A percentile compares a stretch with the other conserved stretches of the same genome.
Evolutionary conservation across 2,113 vertebrate species (phyloP).

Genomic region (Daphoenositta chrysoptera): DNA sequence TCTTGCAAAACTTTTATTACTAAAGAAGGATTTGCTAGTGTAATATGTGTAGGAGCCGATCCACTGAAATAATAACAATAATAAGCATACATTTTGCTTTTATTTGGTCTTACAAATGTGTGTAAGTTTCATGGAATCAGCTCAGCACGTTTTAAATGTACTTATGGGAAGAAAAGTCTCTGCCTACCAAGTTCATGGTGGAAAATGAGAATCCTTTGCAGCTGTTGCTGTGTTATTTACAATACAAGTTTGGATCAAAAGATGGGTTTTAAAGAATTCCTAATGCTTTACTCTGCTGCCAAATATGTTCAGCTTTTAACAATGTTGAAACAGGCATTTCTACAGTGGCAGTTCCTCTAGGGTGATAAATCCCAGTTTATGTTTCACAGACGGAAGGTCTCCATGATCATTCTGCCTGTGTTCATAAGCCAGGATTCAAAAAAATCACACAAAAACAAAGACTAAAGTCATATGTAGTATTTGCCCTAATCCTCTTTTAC

Average conservation of each 20-base stretch:
- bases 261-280: conserved; percentile 45
- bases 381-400: conserved; percentile 23
- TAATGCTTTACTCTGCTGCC: conserved; percentile 54
- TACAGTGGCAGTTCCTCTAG: conserved; percentile 54
- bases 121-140: not conserved
- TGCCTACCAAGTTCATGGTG: not conserved
- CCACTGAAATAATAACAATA: not conserved
- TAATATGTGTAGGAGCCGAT: not conserved
- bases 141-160: not conserved
- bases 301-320: conserved; percentile 53
- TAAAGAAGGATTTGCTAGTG: not conserved
- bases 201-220: conserved; percentile 26
- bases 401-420: conserved; percentile 9
- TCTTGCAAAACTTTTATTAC: not conserved
- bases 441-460: conserved; percentile 5
- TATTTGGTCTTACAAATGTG: not conserved
- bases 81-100: not conserved
- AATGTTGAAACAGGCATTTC: conserved; percentile 58
- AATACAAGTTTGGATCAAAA: conserved; percentile 58
- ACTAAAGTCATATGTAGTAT: not conserved
- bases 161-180: not conserved
- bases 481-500: not conserved
- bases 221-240: conserved; percentile 54
- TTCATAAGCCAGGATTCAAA: not conserved
- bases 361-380: conserved; percentile 62